phyloP scores from a whole-genome alignment of 2,888 invertebrate species.

The Vanessa cardui region DNA sequence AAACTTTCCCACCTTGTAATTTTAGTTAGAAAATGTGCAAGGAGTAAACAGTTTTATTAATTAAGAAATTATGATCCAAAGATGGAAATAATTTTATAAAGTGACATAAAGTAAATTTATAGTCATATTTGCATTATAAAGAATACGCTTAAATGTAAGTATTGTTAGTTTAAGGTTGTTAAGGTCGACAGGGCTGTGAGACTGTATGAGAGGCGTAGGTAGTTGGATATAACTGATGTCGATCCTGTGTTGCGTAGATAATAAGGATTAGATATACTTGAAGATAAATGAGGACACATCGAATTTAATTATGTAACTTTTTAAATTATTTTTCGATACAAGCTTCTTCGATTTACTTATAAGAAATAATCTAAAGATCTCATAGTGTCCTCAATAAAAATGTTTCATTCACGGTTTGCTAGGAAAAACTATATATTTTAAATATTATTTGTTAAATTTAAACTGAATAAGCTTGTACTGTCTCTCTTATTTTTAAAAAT shows the following conservation, averaged over 20 bases:
- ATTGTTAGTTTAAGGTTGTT: constrained; percentile 35
- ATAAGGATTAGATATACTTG: background rate
- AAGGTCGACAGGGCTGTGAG: constrained; percentile 38
- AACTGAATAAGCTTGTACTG: background rate
- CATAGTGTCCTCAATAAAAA: background rate
- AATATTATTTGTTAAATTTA: background rate
- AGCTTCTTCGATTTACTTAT: no score
- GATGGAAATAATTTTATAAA: constrained; percentile 17
- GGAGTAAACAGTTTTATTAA: background rate
- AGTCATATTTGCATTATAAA: constrained; percentile 25
- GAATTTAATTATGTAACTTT: background rate
- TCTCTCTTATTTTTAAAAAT: constrained; percentile 1
- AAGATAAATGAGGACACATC: background rate
- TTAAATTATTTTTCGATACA: no score
- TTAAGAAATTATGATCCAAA: constrained; percentile 16
- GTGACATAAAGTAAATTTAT: constrained; percentile 25
- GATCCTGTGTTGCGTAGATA: constrained; percentile 12
- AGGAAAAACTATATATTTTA: no score
- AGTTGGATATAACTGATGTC: constrained; percentile 3
- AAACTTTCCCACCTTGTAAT: constrained; percentile 19
- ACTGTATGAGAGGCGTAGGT: constrained; percentile 9
- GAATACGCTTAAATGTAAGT: constrained; percentile 38
- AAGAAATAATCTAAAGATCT: background rate
- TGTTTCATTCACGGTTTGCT: no score
- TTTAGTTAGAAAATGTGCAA: background rate